Evolutionary conservation across 2,888 invertebrate species (phyloP), one percentile per base, ranked within the genome.

Genomic region (Heteropelma amictum): DNA sequence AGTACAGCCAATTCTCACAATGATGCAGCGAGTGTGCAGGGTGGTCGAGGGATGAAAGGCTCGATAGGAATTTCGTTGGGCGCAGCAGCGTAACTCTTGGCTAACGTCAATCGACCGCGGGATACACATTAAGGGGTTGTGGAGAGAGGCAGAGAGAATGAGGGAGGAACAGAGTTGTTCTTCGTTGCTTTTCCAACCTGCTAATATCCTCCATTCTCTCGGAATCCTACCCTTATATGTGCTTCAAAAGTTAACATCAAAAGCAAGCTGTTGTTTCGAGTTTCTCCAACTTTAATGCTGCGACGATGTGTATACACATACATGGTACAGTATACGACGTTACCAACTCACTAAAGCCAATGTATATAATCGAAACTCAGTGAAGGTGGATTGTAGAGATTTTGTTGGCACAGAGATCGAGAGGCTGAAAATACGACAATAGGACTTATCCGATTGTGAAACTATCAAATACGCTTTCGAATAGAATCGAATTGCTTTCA

Each of bases 81-180:
- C 47, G 33, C 53, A 38, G 33, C 53, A 38, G 30, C 60, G 42
- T 58, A 64, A 73, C 73, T 73, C 70, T 65, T 61, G 58, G 63
- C 63, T 33, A 65, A 56, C 61, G 71, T 76, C 75, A 71, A 76
- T 76, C 75, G 75, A 76, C 67, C 71, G 51, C 67, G 56, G n/a
- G 47, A 47, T 17, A 30, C 40, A 10, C 17, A 23, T 17, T 35
- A 19, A 65, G 56, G 47, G 54, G n/a, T 17, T 26, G 54, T 47
- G 61, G n/a, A 12, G 10, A 21, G 26, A 10, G 26, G 28, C 10
- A 49, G 14, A 17, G 42, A 42, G 47, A 53, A 42, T 17, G 23
- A 42, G 42, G 33, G 51, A 51, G 33, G 28, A 49, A 21, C 33
- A 35, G 51, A 51, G 58, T 51, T 12, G 17, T 40, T 53, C 26